A percentile compares a stretch with the other conserved stretches of the same genome.
phyloP scores from a whole-genome alignment of 2,113 vertebrate genomes.

The Hassar affinis region DNA sequence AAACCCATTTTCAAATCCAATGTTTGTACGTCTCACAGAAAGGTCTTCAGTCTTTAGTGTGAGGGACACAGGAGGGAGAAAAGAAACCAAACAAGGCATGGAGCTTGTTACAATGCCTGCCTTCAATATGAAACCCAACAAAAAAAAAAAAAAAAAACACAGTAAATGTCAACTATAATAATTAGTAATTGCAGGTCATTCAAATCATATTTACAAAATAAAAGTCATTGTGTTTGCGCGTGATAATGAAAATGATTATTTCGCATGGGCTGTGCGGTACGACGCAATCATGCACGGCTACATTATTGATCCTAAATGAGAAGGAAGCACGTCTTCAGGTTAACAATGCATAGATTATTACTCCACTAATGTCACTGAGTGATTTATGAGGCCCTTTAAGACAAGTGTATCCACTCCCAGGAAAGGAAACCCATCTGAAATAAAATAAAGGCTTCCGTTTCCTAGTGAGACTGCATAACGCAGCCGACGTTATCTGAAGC shows the following conservation, averaged over 20 bases:
- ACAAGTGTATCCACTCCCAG: constrained; percentile 16
- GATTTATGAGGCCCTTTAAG: constrained; percentile 37
- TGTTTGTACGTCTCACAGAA: constrained; percentile 29
- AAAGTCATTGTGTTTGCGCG: constrained; percentile 4
- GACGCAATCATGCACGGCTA: constrained; percentile 12
- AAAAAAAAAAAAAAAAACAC: not conserved
- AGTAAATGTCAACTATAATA: constrained; percentile 11
- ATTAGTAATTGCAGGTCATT: constrained; percentile 22
- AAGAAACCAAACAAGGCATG: not conserved
- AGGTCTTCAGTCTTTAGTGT: constrained; percentile 15
- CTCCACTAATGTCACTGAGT: constrained; percentile 37
- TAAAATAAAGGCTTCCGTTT: constrained; percentile 26
- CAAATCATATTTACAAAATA: constrained; percentile 40
- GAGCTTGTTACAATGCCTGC: constrained; percentile 1
- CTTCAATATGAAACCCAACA: too few species aligned
- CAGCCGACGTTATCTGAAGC: constrained; percentile 33
- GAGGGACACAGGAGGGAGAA: not conserved
- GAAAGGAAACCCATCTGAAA: constrained; percentile 28
- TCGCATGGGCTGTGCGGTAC: not conserved
- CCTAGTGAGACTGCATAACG: constrained; percentile 31
- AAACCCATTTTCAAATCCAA: constrained; percentile 45
- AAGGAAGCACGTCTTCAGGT: constrained; percentile 41
- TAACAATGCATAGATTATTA: constrained; percentile 41
- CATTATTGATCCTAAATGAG: constrained; percentile 41
- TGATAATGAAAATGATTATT: constrained; percentile 22